phyloP scores from a whole-genome alignment of 30 jellyfish, hydroid and myxozoan species.

The Cassiopea xamachana region DNA sequence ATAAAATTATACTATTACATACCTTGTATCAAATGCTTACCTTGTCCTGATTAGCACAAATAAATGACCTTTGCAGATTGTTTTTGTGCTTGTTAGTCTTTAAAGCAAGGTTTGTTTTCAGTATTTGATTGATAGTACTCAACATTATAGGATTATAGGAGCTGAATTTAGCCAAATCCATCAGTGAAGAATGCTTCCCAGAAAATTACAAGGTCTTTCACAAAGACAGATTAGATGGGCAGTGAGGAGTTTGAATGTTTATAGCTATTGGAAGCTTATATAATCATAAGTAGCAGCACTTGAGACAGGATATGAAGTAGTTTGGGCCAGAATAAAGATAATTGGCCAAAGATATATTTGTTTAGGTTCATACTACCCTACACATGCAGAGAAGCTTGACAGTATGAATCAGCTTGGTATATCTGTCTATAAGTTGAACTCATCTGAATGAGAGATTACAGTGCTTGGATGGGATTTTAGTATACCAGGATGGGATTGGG shows the following conservation, averaged over 20 bases:
- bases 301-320: conserved; percentile 45
- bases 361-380: conserved; percentile 49
- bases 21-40: no score
- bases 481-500: conserved; percentile 55
- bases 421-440: not conserved
- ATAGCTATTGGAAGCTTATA: conserved; percentile 8
- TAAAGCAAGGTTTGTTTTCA: not conserved
- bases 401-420: conserved; percentile 21
- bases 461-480: conserved; percentile 40
- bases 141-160: conserved; percentile 16
- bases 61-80: no score
- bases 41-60: no score
- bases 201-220: conserved; percentile 2
- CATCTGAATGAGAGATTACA: not conserved
- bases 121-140: conserved; percentile 26
- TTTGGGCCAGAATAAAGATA: conserved; percentile 35
- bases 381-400: conserved; percentile 17
- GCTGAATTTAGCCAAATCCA: conserved; percentile 30
- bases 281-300: conserved; percentile 12
- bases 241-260: conserved; percentile 33
- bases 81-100: no score
- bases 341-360: not conserved
- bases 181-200: conserved; percentile 50
- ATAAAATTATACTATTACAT: no score
- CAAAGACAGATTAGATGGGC: conserved; percentile 45